These are phyloP conservation scores for Chrysopa pallens DNA, from an alignment of 1,140 invertebrate species.

Conservation along the genomic window DNA sequence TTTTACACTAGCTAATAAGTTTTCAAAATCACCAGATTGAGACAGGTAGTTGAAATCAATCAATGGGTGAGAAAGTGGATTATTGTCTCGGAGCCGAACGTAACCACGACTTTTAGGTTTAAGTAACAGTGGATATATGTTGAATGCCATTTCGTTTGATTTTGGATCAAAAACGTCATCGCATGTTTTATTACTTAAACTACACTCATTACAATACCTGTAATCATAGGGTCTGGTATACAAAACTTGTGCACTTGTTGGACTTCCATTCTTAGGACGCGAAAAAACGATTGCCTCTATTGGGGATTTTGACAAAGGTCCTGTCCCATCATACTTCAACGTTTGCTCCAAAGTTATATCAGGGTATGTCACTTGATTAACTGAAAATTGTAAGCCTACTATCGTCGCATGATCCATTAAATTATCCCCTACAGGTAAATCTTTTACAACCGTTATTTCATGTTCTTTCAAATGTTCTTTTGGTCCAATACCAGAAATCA, in stretches of 20 bases:
- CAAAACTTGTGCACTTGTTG: slow-evolving; percentile 53
- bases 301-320: slow-evolving; percentile 23
- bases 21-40: slow-evolving; percentile 16
- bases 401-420: slow-evolving; percentile 18
- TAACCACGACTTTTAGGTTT: slow-evolving; percentile 6
- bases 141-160: slow-evolving; percentile 28
- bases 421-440: slow-evolving; percentile 22
- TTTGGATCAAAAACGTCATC: slow-evolving; percentile 36
- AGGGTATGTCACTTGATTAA: slow-evolving; percentile 5
- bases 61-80: slow-evolving; percentile 31
- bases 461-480: slow-evolving; percentile 12
- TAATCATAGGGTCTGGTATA: slow-evolving; percentile 55
- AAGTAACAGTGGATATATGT: slow-evolving; percentile 3
- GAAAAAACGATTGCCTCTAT: slow-evolving; percentile 32
- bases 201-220: slow-evolving; percentile 45
- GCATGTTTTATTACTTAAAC: slow-evolving; percentile 30
- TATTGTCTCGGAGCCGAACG: slow-evolving; percentile 13
- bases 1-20: slow-evolving; percentile 18
- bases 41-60: slow-evolving; percentile 33
- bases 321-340: slow-evolving; percentile 21
- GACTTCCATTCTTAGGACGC: slow-evolving; percentile 54
- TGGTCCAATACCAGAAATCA: slow-evolving; percentile 21
- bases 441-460: slow-evolving; percentile 10
- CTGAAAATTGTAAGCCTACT: slow-evolving; percentile 13
- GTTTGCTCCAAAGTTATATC: slow-evolving; percentile 5